phyloP scores from a whole-genome alignment of 2,113 vertebrate species.

The Anser cygnoides region DNA sequence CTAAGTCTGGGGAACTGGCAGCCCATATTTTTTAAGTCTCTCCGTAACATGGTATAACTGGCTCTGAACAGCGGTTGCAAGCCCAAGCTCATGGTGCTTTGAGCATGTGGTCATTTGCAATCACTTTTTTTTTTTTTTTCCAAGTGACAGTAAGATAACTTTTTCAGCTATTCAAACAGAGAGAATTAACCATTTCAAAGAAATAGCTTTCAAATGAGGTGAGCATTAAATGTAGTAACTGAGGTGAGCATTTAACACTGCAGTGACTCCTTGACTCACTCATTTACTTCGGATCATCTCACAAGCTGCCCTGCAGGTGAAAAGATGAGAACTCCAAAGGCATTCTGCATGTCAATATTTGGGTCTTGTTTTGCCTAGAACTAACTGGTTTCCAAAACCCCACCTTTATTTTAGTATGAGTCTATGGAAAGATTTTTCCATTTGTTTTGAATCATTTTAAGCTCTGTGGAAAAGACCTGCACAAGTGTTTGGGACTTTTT shows the following conservation, averaged over 20 bases:
- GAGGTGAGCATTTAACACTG: not conserved
- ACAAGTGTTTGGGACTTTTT: not conserved
- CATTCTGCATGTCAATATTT: not conserved
- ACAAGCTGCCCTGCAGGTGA: not conserved
- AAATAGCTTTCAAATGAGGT: not conserved
- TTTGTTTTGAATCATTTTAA: constrained; percentile 29
- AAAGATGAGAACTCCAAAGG: constrained; percentile 9
- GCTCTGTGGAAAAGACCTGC: constrained; percentile 1
- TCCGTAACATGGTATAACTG: not conserved
- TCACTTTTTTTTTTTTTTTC: fast-evolving
- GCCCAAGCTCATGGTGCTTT: not conserved
- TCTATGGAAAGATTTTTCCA: constrained; percentile 43
- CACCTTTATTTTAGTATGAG: constrained; percentile 42
- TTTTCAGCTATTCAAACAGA: not conserved
- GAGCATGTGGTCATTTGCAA: not conserved
- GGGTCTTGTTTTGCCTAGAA: constrained; percentile 1
- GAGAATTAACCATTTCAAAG: not conserved
- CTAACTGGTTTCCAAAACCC: not conserved
- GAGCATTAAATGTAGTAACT: not conserved
- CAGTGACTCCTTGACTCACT: not conserved
- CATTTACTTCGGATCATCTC: not conserved
- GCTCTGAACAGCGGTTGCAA: not conserved
- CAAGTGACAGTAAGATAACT: not conserved
- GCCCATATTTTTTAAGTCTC: not conserved
- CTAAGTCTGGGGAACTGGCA: not conserved